Evolutionary conservation across 2,113 vertebrate genomes (phyloP).

Genomic region (Neogale vison): DNA sequence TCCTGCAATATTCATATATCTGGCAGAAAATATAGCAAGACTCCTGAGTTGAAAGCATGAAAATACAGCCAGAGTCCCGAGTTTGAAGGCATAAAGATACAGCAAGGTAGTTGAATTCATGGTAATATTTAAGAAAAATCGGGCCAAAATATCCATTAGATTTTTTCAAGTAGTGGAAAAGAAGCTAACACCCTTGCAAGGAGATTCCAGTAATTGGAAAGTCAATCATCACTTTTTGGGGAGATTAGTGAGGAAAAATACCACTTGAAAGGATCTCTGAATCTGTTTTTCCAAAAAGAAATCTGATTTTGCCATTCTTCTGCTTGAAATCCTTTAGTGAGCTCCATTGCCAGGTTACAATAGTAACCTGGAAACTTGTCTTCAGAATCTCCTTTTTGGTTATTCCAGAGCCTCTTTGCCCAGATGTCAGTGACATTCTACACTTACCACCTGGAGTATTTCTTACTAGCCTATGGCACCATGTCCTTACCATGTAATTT

Average conservation of each 20-base stretch:
- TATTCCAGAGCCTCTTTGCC: not conserved
- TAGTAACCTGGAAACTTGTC: not conserved
- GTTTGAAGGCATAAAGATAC: not conserved
- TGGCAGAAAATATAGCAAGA: not conserved
- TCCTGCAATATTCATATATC: not conserved
- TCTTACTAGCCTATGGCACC: no score
- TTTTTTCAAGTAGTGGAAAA: not conserved
- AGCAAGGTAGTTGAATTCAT: not conserved
- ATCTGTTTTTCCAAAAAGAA: not conserved
- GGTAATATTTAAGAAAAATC: not conserved
- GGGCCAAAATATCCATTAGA: not conserved
- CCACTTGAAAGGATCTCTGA: not conserved
- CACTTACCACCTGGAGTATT: accelerated
- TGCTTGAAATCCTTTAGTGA: not conserved
- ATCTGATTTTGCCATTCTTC: not conserved
- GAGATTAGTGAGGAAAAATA: not conserved
- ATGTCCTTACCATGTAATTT: not conserved
- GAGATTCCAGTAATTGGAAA: not conserved
- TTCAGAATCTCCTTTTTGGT: not conserved
- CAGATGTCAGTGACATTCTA: not conserved
- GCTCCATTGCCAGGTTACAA: not conserved
- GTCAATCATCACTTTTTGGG: not conserved
- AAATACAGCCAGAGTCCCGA: not conserved
- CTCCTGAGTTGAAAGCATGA: not conserved
- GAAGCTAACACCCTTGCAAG: not conserved